Evolutionary conservation across 2,888 invertebrate species (phyloP).

Genomic region (Caenorhabditis doughertyi): DNA sequence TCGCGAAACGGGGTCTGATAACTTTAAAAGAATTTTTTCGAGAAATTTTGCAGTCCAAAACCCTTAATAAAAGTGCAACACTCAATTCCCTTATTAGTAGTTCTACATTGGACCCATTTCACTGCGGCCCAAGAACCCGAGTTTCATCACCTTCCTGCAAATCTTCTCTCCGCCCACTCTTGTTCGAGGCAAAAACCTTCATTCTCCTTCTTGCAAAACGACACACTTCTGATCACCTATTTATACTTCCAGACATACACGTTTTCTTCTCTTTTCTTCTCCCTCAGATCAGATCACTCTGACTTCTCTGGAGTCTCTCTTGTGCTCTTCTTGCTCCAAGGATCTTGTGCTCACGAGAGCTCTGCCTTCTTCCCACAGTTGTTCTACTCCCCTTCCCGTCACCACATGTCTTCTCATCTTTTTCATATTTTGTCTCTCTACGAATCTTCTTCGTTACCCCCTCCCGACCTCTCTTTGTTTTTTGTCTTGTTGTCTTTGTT

Average conservation of each 20-base stretch:
- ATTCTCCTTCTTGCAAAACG: conserved; percentile 20
- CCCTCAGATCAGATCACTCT: conserved; percentile 44
- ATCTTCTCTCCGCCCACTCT: background rate
- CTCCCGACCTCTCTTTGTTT: conserved; percentile 22
- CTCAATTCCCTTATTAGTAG: too few relatives aligned
- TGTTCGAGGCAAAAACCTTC: background rate
- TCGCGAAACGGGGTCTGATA: too few relatives aligned
- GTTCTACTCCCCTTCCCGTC: conserved; percentile 40
- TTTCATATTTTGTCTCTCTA: conserved; percentile 20
- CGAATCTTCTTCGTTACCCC: conserved; percentile 32
- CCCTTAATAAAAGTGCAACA: too few relatives aligned
- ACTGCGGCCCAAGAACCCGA: too few relatives aligned
- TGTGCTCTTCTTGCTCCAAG: background rate
- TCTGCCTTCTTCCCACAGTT: conserved; percentile 33
- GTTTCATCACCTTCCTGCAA: background rate
- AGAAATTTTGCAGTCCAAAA: too few relatives aligned
- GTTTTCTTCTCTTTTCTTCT: conserved; percentile 10
- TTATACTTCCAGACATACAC: conserved; percentile 45
- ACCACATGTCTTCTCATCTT: conserved; percentile 35
- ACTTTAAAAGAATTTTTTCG: too few relatives aligned
- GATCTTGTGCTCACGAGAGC: conserved; percentile 45
- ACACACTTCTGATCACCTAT: conserved; percentile 13
- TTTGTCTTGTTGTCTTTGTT: conserved; percentile 8
- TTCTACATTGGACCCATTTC: too few relatives aligned
- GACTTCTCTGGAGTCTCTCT: conserved; percentile 38